Evolutionary conservation across 2,888 invertebrate species (phyloP), one percentile per base, ranked within the genome.

Genomic region (Synanthedon tipuliformis): DNA sequence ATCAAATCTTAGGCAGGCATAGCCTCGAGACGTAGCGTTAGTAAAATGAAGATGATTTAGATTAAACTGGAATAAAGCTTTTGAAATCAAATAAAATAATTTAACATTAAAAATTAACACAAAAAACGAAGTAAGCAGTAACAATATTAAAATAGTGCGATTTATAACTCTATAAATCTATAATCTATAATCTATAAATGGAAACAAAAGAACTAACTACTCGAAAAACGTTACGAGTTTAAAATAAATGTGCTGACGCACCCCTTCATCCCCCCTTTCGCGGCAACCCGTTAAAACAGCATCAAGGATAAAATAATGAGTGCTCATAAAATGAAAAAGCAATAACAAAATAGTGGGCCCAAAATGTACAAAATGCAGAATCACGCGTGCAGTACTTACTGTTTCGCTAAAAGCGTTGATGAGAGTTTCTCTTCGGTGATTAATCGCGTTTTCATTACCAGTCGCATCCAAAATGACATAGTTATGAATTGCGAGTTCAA

Each of bases 401-500:
- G 74, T 77, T 76, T 71, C 67, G 67, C 65, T 68, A 69, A 75
- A 72, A 75, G 65, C 69, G 68, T 66, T 67, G 67, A 61, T 68
- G 71, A 73, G 65, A 60, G 65, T 65, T 23, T 62, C 62, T n/a
- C 59, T 59, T 34, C 59, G 59, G 66, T 82, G 83, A 85, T 84
- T 81, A 81, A 85, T 84, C 66, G 69, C 64, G 62, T 77, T 83
- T 83, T 80, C 83, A 85, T 85, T 81, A 80, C 71, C 70, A 11
- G 73, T 74, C 73, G 69, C 79, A 79, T 82, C 80, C 78, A 76
- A 84, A 84, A 84, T 82, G 85, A 82, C 85, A 86, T 78, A 81
- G 82, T 84, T 85, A 84, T 81, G 79, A 84, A 78, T 80, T 73
- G 80, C 78, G 79, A 78, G 81, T 81, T 84, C 85, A 83, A 86